Evolutionary conservation across 2,113 vertebrate genomes (phyloP), one percentile per base, ranked within the genome.

Genomic region (Corythoichthys intestinalis): DNA sequence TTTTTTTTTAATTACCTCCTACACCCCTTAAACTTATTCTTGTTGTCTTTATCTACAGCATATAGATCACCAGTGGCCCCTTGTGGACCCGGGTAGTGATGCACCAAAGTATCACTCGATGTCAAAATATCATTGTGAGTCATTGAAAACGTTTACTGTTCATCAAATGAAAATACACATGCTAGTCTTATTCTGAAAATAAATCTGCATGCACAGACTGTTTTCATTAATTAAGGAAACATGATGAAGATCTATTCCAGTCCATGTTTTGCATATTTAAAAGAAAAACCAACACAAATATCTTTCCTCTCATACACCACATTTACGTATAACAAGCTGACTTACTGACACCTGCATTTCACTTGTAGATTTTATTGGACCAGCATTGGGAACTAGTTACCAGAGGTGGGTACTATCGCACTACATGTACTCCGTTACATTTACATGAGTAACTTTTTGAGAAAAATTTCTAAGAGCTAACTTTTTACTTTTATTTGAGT

Each of bases 1-100:
- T 59, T 75, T 65, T 69, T 71, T 73, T 64, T 70, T 44, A 46
- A 50, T 66, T 61, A 34, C 73, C 47, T 59, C 34, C 13, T 47
- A 65, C 60, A 35, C 14, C 60, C 47, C 75, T 60, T 44, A 44
- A 44, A 48, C 12, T 65, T 46, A 47, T 34, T 14, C 11, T 34
- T n/a, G 2, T 47, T 34, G 65, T 48, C 47, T 67, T 4, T 48
- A 28, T 66, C 34, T 41, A 1, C 0, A 1, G 68, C 57, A 61
- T 50, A 47, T 14, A 52, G 65, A 85, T 69, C 85, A 85, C 62
- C 72, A 88, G 83, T 84, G 86, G 75, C 87, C 82, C 86, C 87
- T 83, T 70, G 79, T 88, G 89, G 87, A 75, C 53, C 65, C 59
- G 9, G 1, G 52, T 34, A 49, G 83, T 73, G 85, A 63, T 80